Evolutionary conservation across 2,888 invertebrate species (phyloP).

Genomic region (Griposia aprilina): DNA sequence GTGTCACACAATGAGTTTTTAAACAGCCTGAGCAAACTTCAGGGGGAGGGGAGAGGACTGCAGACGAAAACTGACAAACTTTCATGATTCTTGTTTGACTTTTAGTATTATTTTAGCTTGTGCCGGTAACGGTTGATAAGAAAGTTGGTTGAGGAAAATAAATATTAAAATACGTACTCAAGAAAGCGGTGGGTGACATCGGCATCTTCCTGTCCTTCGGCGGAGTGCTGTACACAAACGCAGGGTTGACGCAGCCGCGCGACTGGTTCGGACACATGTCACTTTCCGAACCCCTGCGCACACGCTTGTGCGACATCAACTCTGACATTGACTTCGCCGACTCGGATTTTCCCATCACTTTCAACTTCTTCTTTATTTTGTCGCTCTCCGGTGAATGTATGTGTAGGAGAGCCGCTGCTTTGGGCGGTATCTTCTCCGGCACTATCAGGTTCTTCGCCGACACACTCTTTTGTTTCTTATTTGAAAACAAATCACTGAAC

Average conservation of each 20-base stretch:
- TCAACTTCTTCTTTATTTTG: conserved; percentile 83
- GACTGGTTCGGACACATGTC: conserved; percentile 82
- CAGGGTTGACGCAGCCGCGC: conserved; percentile 85
- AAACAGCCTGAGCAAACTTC: conserved; percentile 25
- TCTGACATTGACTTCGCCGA: conserved; percentile 83
- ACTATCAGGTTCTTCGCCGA: conserved; percentile 85
- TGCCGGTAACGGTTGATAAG: conserved; percentile 16
- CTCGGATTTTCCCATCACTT: conserved; percentile 84
- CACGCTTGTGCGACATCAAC: conserved; percentile 76
- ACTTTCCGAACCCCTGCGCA: conserved; percentile 87
- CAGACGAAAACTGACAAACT: conserved; percentile 42
- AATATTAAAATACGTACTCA: conserved; percentile 83
- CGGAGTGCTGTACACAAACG: conserved; percentile 89
- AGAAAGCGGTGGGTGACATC: conserved; percentile 84
- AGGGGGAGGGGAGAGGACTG: conserved; percentile 21
- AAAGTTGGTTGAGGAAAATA: conserved; percentile 33
- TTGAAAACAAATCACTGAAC: conserved; percentile 87
- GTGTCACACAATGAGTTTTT: conserved; percentile 51
- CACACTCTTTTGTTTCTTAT: conserved; percentile 86
- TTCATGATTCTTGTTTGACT: conserved; percentile 35
- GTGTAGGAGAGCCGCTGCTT: conserved; percentile 91
- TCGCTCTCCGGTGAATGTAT: conserved; percentile 87
- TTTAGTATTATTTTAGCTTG: conserved; percentile 50
- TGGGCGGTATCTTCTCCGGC: conserved; percentile 91
- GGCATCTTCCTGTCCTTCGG: conserved; percentile 87